These are phyloP conservation scores for Neuroscelio doddi DNA, from an alignment of 2,888 invertebrate species.

Conservation along the genomic window DNA sequence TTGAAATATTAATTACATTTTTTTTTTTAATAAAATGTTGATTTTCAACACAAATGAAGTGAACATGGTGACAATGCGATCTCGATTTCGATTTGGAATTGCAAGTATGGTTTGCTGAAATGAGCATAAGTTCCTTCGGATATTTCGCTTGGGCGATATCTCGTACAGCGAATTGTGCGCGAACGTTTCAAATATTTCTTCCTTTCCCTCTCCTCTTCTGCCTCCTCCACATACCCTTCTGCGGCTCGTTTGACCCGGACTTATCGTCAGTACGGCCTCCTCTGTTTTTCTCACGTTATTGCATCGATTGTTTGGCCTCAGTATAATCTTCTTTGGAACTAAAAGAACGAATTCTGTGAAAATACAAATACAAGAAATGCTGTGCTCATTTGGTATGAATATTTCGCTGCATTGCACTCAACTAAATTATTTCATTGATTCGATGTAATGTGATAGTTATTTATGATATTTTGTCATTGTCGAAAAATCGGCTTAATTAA, in stretches of 20 bases:
- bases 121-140: slow-evolving; percentile 58
- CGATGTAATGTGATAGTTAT: no score
- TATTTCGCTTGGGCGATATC: slow-evolving; percentile 53
- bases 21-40: slow-evolving; percentile 17
- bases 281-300: slow-evolving; percentile 62
- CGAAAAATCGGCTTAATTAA: no score
- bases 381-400: background rate
- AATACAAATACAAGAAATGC: slow-evolving; percentile 7
- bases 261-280: slow-evolving; percentile 45
- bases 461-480: background rate
- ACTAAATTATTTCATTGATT: no score
- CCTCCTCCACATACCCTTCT: slow-evolving; percentile 22
- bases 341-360: slow-evolving; percentile 6
- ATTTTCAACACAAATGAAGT: slow-evolving; percentile 34
- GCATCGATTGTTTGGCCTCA: slow-evolving; percentile 47
- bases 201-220: slow-evolving; percentile 30
- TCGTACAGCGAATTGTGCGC: slow-evolving; percentile 47
- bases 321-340: background rate
- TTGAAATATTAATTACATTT: background rate
- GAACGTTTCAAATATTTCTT: slow-evolving; percentile 61
- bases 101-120: slow-evolving; percentile 53
- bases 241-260: slow-evolving; percentile 53
- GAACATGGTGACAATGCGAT: slow-evolving; percentile 56
- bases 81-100: slow-evolving; percentile 56
- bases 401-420: no score